Conservation (phyloP, 2,113 vertebrate species). For the Forbesichthys papilliferus region DNA sequence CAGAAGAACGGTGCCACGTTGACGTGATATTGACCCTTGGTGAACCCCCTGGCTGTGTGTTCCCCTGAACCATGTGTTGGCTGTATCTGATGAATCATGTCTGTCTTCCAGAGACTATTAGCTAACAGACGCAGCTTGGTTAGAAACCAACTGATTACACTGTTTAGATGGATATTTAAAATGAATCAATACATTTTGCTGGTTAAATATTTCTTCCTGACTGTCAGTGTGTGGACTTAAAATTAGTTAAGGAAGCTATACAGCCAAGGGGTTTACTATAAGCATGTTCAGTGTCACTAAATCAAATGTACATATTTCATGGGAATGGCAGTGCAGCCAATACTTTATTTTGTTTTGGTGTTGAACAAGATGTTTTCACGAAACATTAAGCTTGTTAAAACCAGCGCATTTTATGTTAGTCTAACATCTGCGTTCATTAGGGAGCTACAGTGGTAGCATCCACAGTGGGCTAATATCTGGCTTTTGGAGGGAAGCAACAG, state of each 20-base stretch:
- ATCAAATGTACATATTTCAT: not conserved
- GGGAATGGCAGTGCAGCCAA: not conserved
- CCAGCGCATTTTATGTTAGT: not conserved
- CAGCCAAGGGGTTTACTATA: not conserved
- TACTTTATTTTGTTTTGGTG: not conserved
- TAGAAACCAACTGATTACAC: no score
- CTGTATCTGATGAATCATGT: not conserved
- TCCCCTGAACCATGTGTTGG: conserved; percentile 3
- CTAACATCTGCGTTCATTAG: no score
- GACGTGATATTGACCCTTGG: not conserved
- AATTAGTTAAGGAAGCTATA: not conserved
- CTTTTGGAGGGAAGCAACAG: not conserved
- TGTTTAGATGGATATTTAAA: no score
- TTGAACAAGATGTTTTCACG: not conserved
- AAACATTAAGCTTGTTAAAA: not conserved
- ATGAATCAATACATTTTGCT: no score
- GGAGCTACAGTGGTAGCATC: no score
- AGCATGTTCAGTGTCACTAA: not conserved
- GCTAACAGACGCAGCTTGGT: no score
- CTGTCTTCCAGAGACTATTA: no score
- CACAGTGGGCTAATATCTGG: not conserved
- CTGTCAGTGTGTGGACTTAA: not conserved
- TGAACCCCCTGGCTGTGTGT: conserved; percentile 2
- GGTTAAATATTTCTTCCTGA: no score
- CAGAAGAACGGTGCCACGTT: not conserved